Conservation (phyloP, 2,888 invertebrate genomes). For the Euphydryas editha region DNA sequence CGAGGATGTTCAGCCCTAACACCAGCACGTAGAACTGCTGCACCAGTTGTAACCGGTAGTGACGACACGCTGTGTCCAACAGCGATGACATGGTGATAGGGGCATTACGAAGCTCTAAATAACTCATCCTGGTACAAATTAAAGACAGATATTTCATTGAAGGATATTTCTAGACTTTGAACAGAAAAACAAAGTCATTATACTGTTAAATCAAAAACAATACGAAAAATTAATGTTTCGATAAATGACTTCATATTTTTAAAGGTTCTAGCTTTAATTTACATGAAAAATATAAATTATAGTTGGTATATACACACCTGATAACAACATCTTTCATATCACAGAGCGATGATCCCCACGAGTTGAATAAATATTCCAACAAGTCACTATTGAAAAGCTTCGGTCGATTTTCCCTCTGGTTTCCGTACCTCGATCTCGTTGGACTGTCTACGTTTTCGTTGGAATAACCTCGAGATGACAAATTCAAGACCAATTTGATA, state of each 20-base stretch:
- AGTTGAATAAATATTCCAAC: constrained; percentile 85
- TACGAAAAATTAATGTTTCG: too few species aligned
- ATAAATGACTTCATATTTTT: too few species aligned
- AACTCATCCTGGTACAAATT: constrained; percentile 84
- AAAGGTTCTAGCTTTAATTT: too few species aligned
- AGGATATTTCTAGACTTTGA: too few species aligned
- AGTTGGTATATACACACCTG: constrained; percentile 76
- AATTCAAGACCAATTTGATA: constrained; percentile 84
- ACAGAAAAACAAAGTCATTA: too few species aligned
- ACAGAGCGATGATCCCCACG: constrained; percentile 85
- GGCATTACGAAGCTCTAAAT: constrained; percentile 85
- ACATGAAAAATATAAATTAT: too few species aligned
- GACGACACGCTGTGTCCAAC: constrained; percentile 82
- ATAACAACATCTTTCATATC: constrained; percentile 86
- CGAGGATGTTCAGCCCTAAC: constrained; percentile 89
- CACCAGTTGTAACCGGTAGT: constrained; percentile 88
- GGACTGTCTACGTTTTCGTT: constrained; percentile 64
- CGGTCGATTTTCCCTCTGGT: constrained; percentile 74
- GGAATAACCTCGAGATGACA: constrained; percentile 78
- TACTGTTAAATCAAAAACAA: too few species aligned
- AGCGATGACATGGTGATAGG: constrained; percentile 78
- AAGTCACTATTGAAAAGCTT: constrained; percentile 83
- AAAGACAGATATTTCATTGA: neutral
- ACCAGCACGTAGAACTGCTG: constrained; percentile 93
- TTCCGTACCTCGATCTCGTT: constrained; percentile 57